Base-by-base conservation (phyloP, 2,113 vertebrate genomes). In the Dissostichus mawsoni region DNA sequence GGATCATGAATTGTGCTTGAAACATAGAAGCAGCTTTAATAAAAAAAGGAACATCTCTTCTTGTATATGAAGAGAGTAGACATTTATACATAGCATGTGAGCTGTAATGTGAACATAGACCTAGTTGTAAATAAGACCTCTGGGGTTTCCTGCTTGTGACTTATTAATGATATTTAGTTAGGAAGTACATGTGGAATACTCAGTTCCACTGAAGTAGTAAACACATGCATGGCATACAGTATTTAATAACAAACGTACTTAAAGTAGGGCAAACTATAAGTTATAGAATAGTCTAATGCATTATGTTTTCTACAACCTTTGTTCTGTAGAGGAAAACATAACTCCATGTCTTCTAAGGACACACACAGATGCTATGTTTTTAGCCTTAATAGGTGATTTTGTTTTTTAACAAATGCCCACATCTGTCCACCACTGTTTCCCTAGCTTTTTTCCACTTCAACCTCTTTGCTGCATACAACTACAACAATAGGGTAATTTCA, bases 401-500 rank as follows among this genome's bases (percentile, higher is more conserved):
- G 9, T 59, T 47, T 11, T 65, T 44, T 18, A 0, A 14, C 25
- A 70, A 53, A 25, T 62, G 7, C 20, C 53, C 33, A 56, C 57
- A 17, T 0, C 0, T n/a, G 17, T 1, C 36, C 53, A 48, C n/a
- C 36, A 41, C 50, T 62, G 13, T 18, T 0, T 57, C 20, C 8
- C 11, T 5, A 36, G 6, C 33, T 8, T 70, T 63, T 8, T 53
- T 33, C 9, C 18, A 53, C n/a, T 17, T 48, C n/a, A 58, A 18
- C 52, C 65, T 80, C 23, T 72, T n/a, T 52, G 11, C 25, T 74
- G 23, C 56, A 11, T 17, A 69, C 76, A 76, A 74, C 53, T 78
- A 44, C 20, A 61, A 78, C 58, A 86, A 50, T 14, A 57, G n/a
- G 8, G 18, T 48, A 51, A 76, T 65, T 69, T 55, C 36, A 73